These are phyloP conservation scores for Busseola fusca DNA, from an alignment of 2,888 invertebrate genomes.

Conservation along the genomic window DNA sequence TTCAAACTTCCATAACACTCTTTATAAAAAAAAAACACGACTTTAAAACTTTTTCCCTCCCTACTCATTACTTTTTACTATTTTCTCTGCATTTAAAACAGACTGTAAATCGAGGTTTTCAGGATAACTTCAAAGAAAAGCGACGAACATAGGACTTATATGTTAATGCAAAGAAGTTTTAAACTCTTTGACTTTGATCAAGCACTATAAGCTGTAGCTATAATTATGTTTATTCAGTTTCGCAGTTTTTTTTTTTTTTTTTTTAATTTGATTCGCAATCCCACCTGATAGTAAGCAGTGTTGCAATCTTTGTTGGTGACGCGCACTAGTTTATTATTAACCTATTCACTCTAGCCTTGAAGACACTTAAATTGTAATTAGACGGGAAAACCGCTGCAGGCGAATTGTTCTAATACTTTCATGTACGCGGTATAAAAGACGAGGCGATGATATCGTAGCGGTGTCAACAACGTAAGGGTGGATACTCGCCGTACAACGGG, in stretches of 20 bases:
- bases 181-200: constrained; percentile 38
- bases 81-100: constrained; percentile 36
- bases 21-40: constrained; percentile 16
- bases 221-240: constrained; percentile 21
- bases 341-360: too few species aligned
- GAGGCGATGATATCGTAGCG: too few species aligned
- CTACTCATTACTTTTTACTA: constrained; percentile 29
- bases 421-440: too few species aligned
- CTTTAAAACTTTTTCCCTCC: constrained; percentile 7
- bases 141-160: constrained; percentile 32
- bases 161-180: constrained; percentile 39
- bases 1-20: constrained; percentile 15
- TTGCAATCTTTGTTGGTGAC: too few species aligned
- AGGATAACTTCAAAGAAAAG: constrained; percentile 40
- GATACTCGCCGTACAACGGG: too few species aligned
- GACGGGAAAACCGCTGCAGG: too few species aligned
- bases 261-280: too few species aligned
- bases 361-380: too few species aligned
- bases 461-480: too few species aligned
- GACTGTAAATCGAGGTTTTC: constrained; percentile 31
- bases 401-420: too few species aligned
- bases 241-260: constrained; percentile 8
- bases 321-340: too few species aligned
- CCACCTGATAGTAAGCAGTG: too few species aligned
- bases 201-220: constrained; percentile 16